Conservation (phyloP, 2,797 vertebrate species). For the Chlorospingus semifuscus region DNA sequence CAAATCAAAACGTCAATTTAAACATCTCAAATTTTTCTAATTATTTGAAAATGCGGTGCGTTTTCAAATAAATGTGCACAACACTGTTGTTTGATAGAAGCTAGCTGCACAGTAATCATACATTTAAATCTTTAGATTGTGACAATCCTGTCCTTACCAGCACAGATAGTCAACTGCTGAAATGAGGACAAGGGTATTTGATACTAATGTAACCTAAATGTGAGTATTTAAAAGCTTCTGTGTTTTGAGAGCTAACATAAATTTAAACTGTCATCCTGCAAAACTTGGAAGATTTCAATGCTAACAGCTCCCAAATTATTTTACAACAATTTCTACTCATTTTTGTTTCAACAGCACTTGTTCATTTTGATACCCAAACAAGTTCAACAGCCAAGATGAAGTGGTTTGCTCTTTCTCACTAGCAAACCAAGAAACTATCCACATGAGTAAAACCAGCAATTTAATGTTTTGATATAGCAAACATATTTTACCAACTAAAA, state of each 20-base stretch:
- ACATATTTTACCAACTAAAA: neutral
- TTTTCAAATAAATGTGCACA: neutral
- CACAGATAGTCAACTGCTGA: neutral
- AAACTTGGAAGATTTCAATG: neutral
- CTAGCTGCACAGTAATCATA: neutral
- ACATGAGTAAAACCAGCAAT: neutral
- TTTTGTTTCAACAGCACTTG: neutral
- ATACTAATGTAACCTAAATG: neutral
- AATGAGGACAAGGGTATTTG: neutral
- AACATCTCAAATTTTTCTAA: neutral
- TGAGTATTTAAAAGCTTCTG: neutral
- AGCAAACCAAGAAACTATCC: neutral
- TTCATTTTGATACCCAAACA: neutral
- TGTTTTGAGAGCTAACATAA: neutral
- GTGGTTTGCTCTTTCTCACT: neutral
- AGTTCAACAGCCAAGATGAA: neutral
- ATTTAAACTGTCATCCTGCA: neutral
- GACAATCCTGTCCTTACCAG: neutral
- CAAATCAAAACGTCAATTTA: neutral
- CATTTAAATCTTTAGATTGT: neutral
- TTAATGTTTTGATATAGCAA: neutral
- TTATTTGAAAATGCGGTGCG: neutral
- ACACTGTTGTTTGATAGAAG: neutral
- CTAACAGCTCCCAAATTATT: neutral
- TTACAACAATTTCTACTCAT: neutral